Evolutionary conservation across 1,140 invertebrate species (phyloP).

Genomic region (Pseudomyrmex dendroicus): DNA sequence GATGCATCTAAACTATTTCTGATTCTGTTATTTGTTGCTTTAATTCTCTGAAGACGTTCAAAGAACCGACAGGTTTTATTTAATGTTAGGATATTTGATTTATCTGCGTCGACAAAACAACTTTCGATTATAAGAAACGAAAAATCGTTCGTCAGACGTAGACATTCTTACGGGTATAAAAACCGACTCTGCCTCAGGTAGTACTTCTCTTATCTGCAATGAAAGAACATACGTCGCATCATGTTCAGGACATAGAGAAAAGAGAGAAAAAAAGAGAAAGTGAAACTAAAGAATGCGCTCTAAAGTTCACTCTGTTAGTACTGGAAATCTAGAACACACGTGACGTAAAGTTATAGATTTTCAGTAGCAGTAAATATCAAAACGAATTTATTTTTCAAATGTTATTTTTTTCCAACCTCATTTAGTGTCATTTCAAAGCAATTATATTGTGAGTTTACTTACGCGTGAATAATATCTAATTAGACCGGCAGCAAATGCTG

Average conservation of each 20-base stretch:
- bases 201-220: slow-evolving; percentile 63
- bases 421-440: too few species aligned
- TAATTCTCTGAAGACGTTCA: slow-evolving; percentile 66
- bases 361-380: too few species aligned
- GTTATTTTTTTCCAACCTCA: too few species aligned
- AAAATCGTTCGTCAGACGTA: slow-evolving; percentile 75
- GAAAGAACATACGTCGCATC: too few species aligned
- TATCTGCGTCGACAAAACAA: slow-evolving; percentile 70
- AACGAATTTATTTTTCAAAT: too few species aligned
- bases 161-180: slow-evolving; percentile 65
- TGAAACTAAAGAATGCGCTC: too few species aligned
- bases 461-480: slow-evolving; percentile 77
- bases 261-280: too few species aligned
- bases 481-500: slow-evolving; percentile 77
- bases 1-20: slow-evolving; percentile 69
- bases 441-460: background rate
- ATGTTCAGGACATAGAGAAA: background rate
- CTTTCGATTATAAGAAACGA: slow-evolving; percentile 74
- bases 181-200: slow-evolving; percentile 73
- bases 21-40: slow-evolving; percentile 69
- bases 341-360: too few species aligned
- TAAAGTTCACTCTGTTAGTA: too few species aligned
- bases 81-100: slow-evolving; percentile 21
- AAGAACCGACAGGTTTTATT: slow-evolving; percentile 56
- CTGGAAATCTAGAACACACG: too few species aligned